Conservation (phyloP, 23 tunicate species). For the Pegea sp. region DNA sequence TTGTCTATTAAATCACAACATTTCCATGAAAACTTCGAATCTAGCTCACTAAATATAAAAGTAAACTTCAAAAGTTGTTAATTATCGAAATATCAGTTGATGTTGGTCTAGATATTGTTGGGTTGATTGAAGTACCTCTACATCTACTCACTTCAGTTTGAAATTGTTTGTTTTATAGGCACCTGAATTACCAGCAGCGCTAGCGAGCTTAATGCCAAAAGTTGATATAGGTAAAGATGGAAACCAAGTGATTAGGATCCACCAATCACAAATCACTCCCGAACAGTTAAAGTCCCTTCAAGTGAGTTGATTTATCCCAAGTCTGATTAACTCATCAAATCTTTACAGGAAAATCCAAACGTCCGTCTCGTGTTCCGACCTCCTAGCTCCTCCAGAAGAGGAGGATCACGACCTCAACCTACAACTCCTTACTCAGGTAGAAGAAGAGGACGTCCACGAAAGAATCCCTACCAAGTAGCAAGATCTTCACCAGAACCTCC, state of each 20-base stretch:
- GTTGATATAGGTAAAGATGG: constrained; percentile 89
- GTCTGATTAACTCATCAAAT: too few species aligned
- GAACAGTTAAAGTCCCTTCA: constrained; percentile 73
- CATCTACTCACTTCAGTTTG: too few species aligned
- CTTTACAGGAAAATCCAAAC: constrained; percentile 90
- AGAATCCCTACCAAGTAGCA: constrained; percentile 2
- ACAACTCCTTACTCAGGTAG: constrained; percentile 1
- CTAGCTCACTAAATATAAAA: too few species aligned
- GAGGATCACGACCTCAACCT: constrained; percentile 1
- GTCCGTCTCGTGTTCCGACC: constrained; percentile 88
- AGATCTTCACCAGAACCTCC: constrained; percentile 1
- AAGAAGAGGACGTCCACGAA: constrained; percentile 67
- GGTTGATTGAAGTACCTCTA: too few species aligned
- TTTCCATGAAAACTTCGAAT: too few species aligned
- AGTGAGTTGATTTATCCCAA: constrained; percentile 11
- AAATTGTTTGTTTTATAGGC: too few species aligned
- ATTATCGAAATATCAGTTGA: too few species aligned
- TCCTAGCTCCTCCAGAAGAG: constrained; percentile 16
- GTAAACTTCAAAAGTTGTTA: too few species aligned
- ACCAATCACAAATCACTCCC: constrained; percentile 91
- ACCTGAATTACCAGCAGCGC: constrained; percentile 87
- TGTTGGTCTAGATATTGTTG: too few species aligned
- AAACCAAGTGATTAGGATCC: constrained; percentile 88
- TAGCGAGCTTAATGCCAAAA: constrained; percentile 85
- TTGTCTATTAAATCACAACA: too few species aligned